phyloP scores from a whole-genome alignment of 1,140 invertebrate species.

The Medauroidea extradentata region DNA sequence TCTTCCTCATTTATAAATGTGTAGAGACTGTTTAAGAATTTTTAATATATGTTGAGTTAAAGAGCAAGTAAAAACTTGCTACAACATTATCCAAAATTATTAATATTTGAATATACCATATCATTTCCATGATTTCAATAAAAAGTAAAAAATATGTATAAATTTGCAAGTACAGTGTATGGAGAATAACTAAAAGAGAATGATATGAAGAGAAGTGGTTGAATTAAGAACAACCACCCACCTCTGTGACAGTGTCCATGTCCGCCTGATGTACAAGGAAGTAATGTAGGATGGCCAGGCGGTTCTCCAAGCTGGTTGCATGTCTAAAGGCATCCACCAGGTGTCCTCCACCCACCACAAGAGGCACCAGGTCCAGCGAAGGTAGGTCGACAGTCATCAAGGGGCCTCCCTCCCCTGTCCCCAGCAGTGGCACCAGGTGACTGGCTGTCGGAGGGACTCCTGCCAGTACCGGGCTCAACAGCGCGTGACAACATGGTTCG shows the following conservation, averaged over 20 bases:
- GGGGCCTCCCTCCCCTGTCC: neutral
- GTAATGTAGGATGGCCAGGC: constrained; percentile 72
- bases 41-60: too few species aligned
- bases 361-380: constrained; percentile 62
- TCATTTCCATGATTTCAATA: too few species aligned
- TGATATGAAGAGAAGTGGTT: too few species aligned
- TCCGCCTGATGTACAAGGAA: constrained; percentile 69
- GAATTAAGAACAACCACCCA: too few species aligned
- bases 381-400: constrained; percentile 55
- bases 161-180: too few species aligned
- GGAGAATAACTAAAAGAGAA: too few species aligned
- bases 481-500: constrained; percentile 72
- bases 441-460: constrained; percentile 47
- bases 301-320: constrained; percentile 59
- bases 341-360: constrained; percentile 56
- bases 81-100: too few species aligned
- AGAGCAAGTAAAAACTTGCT: too few species aligned
- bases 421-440: constrained; percentile 56
- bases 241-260: constrained; percentile 62
- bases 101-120: too few species aligned
- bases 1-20: too few species aligned
- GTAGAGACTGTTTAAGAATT: too few species aligned
- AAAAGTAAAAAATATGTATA: too few species aligned
- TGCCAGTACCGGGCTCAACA: constrained; percentile 3
- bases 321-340: constrained; percentile 63